phyloP scores from a whole-genome alignment of 2,113 vertebrate species.

The Daphoenositta chrysoptera region DNA sequence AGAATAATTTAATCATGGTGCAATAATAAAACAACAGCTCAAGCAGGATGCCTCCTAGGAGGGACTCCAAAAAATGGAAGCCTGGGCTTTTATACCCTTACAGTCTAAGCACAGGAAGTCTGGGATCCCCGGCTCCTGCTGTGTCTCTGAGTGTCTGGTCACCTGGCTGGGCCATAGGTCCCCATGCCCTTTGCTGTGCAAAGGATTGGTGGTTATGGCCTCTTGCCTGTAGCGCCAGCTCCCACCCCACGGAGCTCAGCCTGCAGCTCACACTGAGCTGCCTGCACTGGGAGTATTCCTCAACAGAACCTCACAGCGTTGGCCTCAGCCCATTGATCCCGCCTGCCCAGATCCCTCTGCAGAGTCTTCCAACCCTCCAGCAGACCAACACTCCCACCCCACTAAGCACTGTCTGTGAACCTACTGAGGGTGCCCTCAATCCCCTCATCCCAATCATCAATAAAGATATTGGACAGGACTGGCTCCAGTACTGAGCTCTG shows the following conservation, averaged over 20 bases:
- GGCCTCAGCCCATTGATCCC: neutral
- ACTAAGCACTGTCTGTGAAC: accelerated
- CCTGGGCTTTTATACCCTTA: neutral
- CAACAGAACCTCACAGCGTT: neutral
- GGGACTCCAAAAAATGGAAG: neutral
- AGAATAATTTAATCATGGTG: neutral
- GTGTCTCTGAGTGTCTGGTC: neutral
- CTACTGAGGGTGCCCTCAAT: neutral
- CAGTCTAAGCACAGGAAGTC: neutral
- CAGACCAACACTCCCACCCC: neutral
- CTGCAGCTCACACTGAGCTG: neutral
- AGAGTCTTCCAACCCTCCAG: neutral
- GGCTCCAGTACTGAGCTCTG: neutral
- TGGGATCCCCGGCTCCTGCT: neutral
- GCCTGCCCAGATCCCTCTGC: neutral
- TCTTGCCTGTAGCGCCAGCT: neutral
- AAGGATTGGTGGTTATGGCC: neutral
- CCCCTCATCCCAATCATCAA: accelerated
- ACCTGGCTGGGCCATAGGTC: neutral
- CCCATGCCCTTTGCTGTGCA: accelerated
- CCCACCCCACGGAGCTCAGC: neutral
- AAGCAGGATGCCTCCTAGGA: neutral
- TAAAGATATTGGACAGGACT: neutral
- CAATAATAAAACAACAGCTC: neutral
- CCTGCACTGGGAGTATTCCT: neutral